A percentile compares a stretch with the other conserved stretches of the same genome.
Conservation (phyloP, 2,888 invertebrate species). For the Cheilosia vulpina region DNA sequence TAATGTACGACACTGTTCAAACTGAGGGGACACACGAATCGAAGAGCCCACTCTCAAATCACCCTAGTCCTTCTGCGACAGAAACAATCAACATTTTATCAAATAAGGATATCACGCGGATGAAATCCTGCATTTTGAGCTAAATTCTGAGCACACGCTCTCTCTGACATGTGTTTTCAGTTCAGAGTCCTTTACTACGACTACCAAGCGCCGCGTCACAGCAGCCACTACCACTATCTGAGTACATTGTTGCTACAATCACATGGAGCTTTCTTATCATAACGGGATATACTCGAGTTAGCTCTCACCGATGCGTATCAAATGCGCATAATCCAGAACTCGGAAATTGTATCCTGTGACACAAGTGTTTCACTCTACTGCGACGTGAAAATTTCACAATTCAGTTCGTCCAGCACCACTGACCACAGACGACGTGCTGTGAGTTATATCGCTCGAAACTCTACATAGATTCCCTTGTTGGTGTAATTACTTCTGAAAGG, state of each 20-base stretch:
- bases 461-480: not conserved
- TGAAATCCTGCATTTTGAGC: conserved; percentile 33
- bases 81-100: conserved; percentile 28
- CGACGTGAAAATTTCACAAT: conserved; percentile 29
- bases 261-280: conserved; percentile 53
- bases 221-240: not conserved
- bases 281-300: conserved; percentile 39
- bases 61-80: not conserved
- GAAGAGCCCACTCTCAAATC: not conserved
- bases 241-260: not conserved
- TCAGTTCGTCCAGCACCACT: conserved; percentile 61
- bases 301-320: conserved; percentile 55
- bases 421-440: conserved; percentile 49
- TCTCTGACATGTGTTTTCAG: conserved; percentile 5
- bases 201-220: conserved; percentile 35
- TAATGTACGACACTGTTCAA: not conserved
- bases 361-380: conserved; percentile 57
- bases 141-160: conserved; percentile 1
- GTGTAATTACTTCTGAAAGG: conserved; percentile 2
- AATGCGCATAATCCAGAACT: conserved; percentile 71
- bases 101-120: conserved; percentile 34
- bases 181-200: conserved; percentile 37
- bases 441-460: not conserved
- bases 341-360: conserved; percentile 50
- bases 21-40: not conserved